Base-by-base conservation (phyloP, 2,888 invertebrate species). In the Elgonia sp. region DNA sequence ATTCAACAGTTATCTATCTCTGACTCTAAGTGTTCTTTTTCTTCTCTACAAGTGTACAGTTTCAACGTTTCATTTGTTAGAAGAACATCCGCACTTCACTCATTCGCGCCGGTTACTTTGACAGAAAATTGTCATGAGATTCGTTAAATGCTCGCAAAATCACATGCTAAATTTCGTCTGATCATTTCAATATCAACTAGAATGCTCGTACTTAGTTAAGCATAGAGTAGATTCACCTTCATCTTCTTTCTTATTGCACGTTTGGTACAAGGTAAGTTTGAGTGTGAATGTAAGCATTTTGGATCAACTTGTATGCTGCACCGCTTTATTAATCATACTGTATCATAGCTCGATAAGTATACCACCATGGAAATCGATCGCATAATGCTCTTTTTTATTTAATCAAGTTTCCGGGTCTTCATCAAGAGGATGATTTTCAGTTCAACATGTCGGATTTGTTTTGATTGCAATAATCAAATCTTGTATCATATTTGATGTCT, bases 341-440 rank as follows among this genome's bases (percentile, higher is more conserved):
- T 50, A 65, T 82, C 60, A 53, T 63, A 63, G 76, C 69, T 75
- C 50, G 69, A 21, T 37, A 10, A 63, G 53, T 53, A 75, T 65
- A 63, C n/a, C 39, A 69, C 14, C 57, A 39, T 86, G 76, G 55
- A 87, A n/a, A 84, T 82, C 84, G 84, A 84, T 84, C 84, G 84
- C 84, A 84, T 84, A 88, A 65, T 88, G 82, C 84, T 69, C 9
- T 62, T 80, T 62, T 20, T 29, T 8, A 62, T 46, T 76, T 39
- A 83, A 75, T 46, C 16, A 63, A 67, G 12, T 8, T 63, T 63
- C 3, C 7, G 39, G 18, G n/a, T 67, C 46, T 42, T n/a, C 29
- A 6, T n/a, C 2, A 37, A 37, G 29, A 12, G 29, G 57, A 42
- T 20, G 39, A 72, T 29, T 57, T 57, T 67, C 9, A 40, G 20